phyloP scores from a whole-genome alignment of 2,797 vertebrate genomes.

The Pantherophis alleghaniensis region DNA sequence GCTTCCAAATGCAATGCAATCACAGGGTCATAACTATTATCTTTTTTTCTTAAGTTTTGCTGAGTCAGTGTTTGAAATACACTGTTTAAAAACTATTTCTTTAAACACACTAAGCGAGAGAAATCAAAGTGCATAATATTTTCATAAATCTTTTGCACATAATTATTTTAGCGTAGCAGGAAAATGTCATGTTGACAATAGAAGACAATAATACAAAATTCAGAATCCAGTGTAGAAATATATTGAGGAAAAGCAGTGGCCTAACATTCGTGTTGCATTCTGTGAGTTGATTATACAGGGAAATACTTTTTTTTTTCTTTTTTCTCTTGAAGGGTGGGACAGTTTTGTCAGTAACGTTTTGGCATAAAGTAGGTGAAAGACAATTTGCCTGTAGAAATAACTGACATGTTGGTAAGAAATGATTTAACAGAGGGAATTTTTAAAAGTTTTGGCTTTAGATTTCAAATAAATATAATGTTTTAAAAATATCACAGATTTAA shows the following conservation, averaged over 20 bases:
- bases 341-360: slow-evolving; percentile 64
- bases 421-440: slow-evolving; percentile 63
- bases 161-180: slow-evolving; percentile 74
- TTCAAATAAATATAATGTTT: slow-evolving; percentile 74
- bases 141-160: slow-evolving; percentile 71
- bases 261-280: slow-evolving; percentile 70
- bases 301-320: slow-evolving; percentile 60
- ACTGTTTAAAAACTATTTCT: slow-evolving; percentile 69
- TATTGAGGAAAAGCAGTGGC: slow-evolving; percentile 57
- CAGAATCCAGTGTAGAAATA: slow-evolving; percentile 68
- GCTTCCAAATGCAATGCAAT: slow-evolving; percentile 73
- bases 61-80: slow-evolving; percentile 71
- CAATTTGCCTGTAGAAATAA: slow-evolving; percentile 66
- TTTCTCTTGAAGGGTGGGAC: slow-evolving; percentile 51
- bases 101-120: slow-evolving; percentile 60
- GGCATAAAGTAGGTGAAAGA: slow-evolving; percentile 68
- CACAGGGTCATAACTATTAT: slow-evolving; percentile 70
- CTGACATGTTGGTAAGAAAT: slow-evolving; percentile 70
- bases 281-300: slow-evolving; percentile 66
- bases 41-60: slow-evolving; percentile 68
- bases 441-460: slow-evolving; percentile 72
- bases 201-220: slow-evolving; percentile 61
- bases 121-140: slow-evolving; percentile 72
- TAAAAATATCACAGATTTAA: slow-evolving; percentile 80
- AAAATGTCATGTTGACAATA: slow-evolving; percentile 67